Evolutionary conservation across 1,140 invertebrate genomes (phyloP), one percentile per base, ranked within the genome.

Genomic region (Drosophila serrata): DNA sequence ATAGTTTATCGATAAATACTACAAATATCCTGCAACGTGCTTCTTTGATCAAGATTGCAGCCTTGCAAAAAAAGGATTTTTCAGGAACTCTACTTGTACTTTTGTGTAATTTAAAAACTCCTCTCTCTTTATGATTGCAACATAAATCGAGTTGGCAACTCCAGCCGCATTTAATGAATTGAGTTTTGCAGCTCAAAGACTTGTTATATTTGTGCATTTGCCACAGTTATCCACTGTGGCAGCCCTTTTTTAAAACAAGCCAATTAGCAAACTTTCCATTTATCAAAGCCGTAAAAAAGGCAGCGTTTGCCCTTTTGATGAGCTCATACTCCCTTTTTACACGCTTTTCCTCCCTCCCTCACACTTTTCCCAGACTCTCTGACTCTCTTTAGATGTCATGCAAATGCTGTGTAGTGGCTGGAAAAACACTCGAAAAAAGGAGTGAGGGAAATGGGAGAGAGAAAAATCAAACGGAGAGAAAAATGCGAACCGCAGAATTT

Each of bases 221-320:
- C 67, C 39, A 61, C 46, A 55, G 45, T 40, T 46, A 46, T 46
- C 31, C 39, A 40, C 31, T 42, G 61, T 76, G 27, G 29, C 39
- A 59, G 22, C 24, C 8, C 42, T 42, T 56, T 49, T 63, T 75
- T 72, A 46, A 37, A 51, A 65, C 60, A 64, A 46, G 79, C 82
- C 82, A 86, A 86, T 86, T 86, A 87, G 69, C 75, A 81, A 86
- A 79, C 56, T 76, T 86, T 86, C 67, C 60, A 74, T 76, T 77
- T 77, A 76, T 77, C 74, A 76, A 76, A 77, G 56, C 48, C 33
- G 1, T n/a, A 39, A 72, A 43, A 19, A 45, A 59, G 55, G 65
- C n/a, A 78, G 61, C 74, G 61, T 68, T 76, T 69, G 57, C 37
- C 64, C 53, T 53, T 61, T 72, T 69, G 35, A 72, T 59, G 45